phyloP scores from a whole-genome alignment of 2,888 invertebrate species.

The Gibbula magus region DNA sequence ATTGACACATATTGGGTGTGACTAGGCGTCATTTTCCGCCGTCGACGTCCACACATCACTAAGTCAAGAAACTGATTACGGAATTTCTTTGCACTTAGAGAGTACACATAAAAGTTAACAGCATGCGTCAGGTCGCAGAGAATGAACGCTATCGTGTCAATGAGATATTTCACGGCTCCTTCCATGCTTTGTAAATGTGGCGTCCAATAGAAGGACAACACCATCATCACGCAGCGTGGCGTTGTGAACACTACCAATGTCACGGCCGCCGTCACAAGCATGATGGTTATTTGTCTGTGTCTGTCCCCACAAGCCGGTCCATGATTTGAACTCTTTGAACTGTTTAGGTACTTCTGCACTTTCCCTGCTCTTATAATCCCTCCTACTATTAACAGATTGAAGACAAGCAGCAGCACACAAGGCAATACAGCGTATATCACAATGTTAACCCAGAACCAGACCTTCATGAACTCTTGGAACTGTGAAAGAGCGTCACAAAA shows the following conservation, averaged over 20 bases:
- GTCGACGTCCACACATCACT: constrained; percentile 35
- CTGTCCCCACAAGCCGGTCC: background rate
- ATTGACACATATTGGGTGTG: no score
- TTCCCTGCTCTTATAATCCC: constrained; percentile 34
- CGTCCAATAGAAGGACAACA: constrained; percentile 26
- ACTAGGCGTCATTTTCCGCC: no score
- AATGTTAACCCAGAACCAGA: constrained; percentile 42
- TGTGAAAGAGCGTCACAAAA: background rate
- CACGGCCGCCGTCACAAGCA: constrained; percentile 38
- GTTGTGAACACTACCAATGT: constrained; percentile 14
- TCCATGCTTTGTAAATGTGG: background rate
- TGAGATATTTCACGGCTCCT: constrained; percentile 26
- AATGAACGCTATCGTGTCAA: constrained; percentile 41
- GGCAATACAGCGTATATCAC: constrained; percentile 38
- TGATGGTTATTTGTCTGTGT: constrained; percentile 34
- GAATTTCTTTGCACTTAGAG: constrained; percentile 56
- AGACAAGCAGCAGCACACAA: constrained; percentile 30
- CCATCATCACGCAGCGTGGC: constrained; percentile 29
- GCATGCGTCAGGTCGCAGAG: constrained; percentile 60
- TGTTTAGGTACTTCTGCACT: background rate
- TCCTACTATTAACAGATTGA: constrained; percentile 36
- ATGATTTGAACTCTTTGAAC: background rate
- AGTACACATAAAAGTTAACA: constrained; percentile 64
- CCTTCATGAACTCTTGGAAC: constrained; percentile 5
- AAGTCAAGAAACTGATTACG: constrained; percentile 48